Evolutionary conservation across 2,113 vertebrate genomes (phyloP).

Genomic region (Hystrix cristata): DNA sequence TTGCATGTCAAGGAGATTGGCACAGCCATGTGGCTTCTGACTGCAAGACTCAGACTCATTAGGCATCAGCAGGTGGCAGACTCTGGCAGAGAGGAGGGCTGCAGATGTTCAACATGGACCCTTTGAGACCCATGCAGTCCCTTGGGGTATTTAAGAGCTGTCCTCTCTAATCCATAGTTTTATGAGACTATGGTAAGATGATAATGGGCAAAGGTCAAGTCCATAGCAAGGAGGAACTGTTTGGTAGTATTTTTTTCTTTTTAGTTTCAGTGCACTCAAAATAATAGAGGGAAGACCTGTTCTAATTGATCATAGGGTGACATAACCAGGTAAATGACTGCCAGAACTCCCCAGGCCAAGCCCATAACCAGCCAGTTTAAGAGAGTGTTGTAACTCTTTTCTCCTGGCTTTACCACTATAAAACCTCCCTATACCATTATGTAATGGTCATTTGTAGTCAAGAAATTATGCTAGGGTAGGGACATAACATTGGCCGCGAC

Average conservation of each 20-base stretch:
- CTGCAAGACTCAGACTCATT: not conserved
- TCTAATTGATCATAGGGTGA: not conserved
- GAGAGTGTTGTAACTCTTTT: slow-evolving; percentile 4
- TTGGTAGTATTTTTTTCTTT: slow-evolving; percentile 13
- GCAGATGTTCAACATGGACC: not conserved
- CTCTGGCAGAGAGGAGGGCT: not conserved
- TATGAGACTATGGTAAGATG: not conserved
- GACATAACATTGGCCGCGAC: slow-evolving; percentile 10
- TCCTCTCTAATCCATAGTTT: slow-evolving; percentile 39
- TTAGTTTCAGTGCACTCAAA: slow-evolving; percentile 17
- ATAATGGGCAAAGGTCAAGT: slow-evolving; percentile 26
- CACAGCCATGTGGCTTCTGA: slow-evolving; percentile 14
- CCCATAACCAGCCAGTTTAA: not conserved
- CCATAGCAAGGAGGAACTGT: not conserved
- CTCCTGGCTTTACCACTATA: slow-evolving; percentile 1
- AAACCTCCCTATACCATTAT: not conserved
- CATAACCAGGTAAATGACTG: not conserved
- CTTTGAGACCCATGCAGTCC: not conserved
- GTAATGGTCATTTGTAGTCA: slow-evolving; percentile 16
- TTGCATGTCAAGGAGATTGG: slow-evolving; percentile 4
- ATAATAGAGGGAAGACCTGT: slow-evolving; percentile 47
- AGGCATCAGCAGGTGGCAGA: not conserved
- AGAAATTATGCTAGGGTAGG: slow-evolving; percentile 31
- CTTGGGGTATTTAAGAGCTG: not conserved
- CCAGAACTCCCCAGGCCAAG: not conserved